phyloP scores from a whole-genome alignment of 2,797 vertebrate genomes.

The Sebastolobus alascanus region DNA sequence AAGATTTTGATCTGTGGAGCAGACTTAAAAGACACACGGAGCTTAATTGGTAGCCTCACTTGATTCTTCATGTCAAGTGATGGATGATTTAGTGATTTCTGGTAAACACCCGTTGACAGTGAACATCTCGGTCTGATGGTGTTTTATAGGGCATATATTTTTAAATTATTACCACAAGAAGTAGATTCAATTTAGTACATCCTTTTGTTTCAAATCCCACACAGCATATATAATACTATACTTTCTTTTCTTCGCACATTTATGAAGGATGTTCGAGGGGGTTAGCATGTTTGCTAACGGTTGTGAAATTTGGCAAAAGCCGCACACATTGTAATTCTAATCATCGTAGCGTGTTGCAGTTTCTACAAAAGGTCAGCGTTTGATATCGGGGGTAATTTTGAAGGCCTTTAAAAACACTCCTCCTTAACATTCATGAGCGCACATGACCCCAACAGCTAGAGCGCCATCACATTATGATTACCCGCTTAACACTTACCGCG shows the following conservation, averaged over 20 bases:
- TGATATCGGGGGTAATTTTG: constrained; percentile 81
- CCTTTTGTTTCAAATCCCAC: constrained; percentile 27
- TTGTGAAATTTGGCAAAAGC: constrained; percentile 36
- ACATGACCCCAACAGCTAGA: constrained; percentile 78
- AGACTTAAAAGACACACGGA: constrained; percentile 56
- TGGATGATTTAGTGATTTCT: constrained; percentile 60
- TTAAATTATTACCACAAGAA: constrained; percentile 16
- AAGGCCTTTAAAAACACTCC: constrained; percentile 70
- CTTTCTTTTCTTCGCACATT: not conserved
- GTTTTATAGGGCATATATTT: constrained; percentile 42
- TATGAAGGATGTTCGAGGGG: not conserved
- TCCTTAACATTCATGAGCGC: constrained; percentile 83
- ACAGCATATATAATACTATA: not conserved
- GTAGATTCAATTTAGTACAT: constrained; percentile 16
- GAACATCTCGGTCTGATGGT: constrained; percentile 36
- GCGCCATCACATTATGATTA: constrained; percentile 75
- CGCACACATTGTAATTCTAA: constrained; percentile 67
- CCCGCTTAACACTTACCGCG: constrained; percentile 66
- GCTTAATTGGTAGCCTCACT: constrained; percentile 73
- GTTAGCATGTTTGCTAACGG: constrained; percentile 12
- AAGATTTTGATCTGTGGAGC: constrained; percentile 51
- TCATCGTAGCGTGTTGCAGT: constrained; percentile 54
- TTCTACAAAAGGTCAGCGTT: constrained; percentile 73
- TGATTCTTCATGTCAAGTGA: constrained; percentile 53
- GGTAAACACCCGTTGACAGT: constrained; percentile 61